Percentiles rank a stretch among this genome's conserved stretches.
These are phyloP conservation scores for Heterodera schachtii DNA, from an alignment of 1,140 invertebrate genomes.

Conservation along the genomic window DNA sequence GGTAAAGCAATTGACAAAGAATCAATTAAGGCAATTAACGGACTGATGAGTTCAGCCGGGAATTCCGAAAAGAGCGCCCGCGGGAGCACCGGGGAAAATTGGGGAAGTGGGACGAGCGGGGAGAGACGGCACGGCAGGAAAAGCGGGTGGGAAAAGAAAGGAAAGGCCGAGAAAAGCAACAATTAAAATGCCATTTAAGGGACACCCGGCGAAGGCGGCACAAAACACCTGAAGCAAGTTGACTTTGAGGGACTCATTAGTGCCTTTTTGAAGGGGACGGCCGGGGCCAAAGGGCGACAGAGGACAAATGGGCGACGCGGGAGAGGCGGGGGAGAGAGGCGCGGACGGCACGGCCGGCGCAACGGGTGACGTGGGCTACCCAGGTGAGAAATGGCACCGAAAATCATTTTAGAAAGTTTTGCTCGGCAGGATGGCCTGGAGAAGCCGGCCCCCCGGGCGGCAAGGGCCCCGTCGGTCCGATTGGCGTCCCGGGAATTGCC, in stretches of 20 bases:
- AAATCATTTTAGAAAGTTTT: neutral
- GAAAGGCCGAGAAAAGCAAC: no score
- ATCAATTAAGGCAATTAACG: neutral
- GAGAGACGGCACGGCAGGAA: slow-evolving; percentile 3
- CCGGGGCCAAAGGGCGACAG: slow-evolving; percentile 17
- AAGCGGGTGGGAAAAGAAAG: neutral
- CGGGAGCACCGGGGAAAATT: slow-evolving; percentile 14
- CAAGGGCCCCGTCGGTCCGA: slow-evolving; percentile 4
- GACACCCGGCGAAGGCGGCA: neutral
- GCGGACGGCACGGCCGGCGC: neutral
- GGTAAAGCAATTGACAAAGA: neutral
- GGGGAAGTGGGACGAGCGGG: slow-evolving; percentile 28
- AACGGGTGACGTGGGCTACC: slow-evolving; percentile 11
- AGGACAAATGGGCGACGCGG: slow-evolving; percentile 24
- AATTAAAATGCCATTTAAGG: slow-evolving; percentile 9
- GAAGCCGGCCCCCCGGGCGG: slow-evolving; percentile 9
- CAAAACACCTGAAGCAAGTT: slow-evolving; percentile 22
- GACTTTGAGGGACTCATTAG: slow-evolving; percentile 11
- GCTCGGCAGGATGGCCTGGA: slow-evolving; percentile 26
- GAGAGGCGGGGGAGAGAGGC: slow-evolving; percentile 11
- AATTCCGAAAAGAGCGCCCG: neutral
- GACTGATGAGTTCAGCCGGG: neutral
- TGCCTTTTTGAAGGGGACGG: slow-evolving; percentile 1
- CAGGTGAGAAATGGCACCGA: neutral
- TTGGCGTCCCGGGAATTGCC: slow-evolving; percentile 25